Conservation (phyloP, 1,140 invertebrate species). For the Rhyacophila brunnea region DNA sequence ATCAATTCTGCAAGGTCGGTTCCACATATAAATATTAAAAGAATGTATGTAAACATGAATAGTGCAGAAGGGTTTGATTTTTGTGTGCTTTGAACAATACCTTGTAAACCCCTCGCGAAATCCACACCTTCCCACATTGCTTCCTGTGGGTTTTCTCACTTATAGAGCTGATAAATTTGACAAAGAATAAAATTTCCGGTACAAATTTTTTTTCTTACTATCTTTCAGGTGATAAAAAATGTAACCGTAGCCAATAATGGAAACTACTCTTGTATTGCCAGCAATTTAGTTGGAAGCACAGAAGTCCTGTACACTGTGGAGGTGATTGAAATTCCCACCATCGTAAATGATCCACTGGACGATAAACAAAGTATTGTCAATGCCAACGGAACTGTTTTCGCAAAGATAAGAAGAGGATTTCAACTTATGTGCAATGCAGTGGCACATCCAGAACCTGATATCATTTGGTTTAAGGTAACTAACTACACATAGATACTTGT, state of each 20-base stretch:
- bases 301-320: constrained; percentile 43
- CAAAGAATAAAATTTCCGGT: too few relatives aligned
- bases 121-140: too few relatives aligned
- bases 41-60: too few relatives aligned
- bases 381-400: constrained; percentile 31
- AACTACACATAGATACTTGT: too few relatives aligned
- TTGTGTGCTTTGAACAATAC: too few relatives aligned
- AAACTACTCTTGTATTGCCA: constrained; percentile 48
- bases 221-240: constrained; percentile 44
- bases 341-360: constrained; percentile 38
- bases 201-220: too few relatives aligned
- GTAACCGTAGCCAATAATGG: constrained; percentile 44
- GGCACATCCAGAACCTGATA: constrained; percentile 45
- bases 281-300: constrained; percentile 46
- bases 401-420: constrained; percentile 43
- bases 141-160: too few relatives aligned
- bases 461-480: constrained; percentile 50
- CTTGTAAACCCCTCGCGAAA: too few relatives aligned
- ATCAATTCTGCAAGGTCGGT: too few relatives aligned
- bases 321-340: constrained; percentile 41
- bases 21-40: too few relatives aligned
- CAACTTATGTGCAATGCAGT: constrained; percentile 46
- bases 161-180: too few relatives aligned
- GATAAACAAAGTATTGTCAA: constrained; percentile 15
- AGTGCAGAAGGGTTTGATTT: too few relatives aligned